Conservation (phyloP, 2,113 vertebrate species). For the Peucedramus taeniatus region DNA sequence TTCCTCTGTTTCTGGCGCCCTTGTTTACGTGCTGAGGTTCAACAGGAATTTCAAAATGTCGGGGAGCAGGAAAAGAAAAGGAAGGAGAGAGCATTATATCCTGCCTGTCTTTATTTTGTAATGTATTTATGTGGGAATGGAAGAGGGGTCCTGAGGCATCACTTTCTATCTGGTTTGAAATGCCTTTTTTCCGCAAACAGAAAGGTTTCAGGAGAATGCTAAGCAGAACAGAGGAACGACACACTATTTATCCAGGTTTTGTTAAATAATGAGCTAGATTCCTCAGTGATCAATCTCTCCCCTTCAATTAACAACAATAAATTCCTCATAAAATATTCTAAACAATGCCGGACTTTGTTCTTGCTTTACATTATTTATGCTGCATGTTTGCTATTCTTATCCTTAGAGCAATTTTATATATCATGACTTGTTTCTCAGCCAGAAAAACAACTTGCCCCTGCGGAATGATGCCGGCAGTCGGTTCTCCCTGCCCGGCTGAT, state of each 20-base stretch:
- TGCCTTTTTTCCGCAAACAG: neutral
- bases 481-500: neutral
- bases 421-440: slow-evolving; percentile 35
- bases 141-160: neutral
- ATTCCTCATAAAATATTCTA: slow-evolving; percentile 63
- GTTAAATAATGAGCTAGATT: slow-evolving; percentile 53
- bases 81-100: neutral
- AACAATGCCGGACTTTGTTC: slow-evolving; percentile 49
- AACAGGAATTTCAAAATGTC: neutral
- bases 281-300: slow-evolving; percentile 53
- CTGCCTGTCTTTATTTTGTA: neutral
- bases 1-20: neutral
- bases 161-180: neutral
- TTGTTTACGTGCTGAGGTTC: neutral
- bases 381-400: slow-evolving; percentile 25
- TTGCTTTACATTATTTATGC: slow-evolving; percentile 50
- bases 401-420: slow-evolving; percentile 62
- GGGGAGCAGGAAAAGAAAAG: neutral
- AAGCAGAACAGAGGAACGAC: slow-evolving; percentile 27
- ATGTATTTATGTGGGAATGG: neutral
- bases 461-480: neutral
- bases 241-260: slow-evolving; percentile 50
- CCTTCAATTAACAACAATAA: slow-evolving; percentile 61
- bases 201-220: slow-evolving; percentile 8
- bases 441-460: slow-evolving; percentile 6